A percentile compares a stretch with the other conserved stretches of the same genome.
phyloP scores from a whole-genome alignment of 1,140 invertebrate species.

The Planococcus citri region DNA sequence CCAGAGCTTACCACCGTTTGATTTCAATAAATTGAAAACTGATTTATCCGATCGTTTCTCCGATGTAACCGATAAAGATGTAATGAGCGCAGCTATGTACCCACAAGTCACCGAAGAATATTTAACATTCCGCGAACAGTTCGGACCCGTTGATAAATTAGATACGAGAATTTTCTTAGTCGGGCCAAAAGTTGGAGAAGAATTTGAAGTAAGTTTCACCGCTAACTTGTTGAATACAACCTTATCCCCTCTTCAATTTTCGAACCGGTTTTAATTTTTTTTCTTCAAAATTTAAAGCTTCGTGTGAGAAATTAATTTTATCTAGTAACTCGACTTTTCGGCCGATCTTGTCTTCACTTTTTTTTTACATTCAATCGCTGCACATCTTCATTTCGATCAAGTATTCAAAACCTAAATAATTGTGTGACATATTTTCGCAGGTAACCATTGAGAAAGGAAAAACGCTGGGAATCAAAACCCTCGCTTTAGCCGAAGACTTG shows the following conservation, averaged over 20 bases:
- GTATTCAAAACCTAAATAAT: neutral
- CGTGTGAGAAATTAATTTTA: no score
- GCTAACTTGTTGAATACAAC: no score
- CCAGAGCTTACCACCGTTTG: constrained; percentile 61
- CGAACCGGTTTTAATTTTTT: no score
- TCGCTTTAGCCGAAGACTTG: constrained; percentile 88
- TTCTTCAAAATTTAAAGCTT: no score
- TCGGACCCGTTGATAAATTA: constrained; percentile 91
- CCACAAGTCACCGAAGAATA: constrained; percentile 91
- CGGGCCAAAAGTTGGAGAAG: constrained; percentile 94
- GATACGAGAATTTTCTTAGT: constrained; percentile 88
- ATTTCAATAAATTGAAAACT: constrained; percentile 73
- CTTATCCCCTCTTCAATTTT: no score
- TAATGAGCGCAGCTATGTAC: constrained; percentile 94
- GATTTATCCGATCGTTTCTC: constrained; percentile 66
- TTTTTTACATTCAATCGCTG: no score
- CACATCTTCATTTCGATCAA: no score
- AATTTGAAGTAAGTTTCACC: constrained; percentile 69
- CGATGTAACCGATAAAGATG: constrained; percentile 64
- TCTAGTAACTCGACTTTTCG: no score
- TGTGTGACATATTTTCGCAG: constrained; percentile 33
- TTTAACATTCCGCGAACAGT: constrained; percentile 72
- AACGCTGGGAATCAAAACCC: constrained; percentile 83
- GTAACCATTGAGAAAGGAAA: constrained; percentile 89
- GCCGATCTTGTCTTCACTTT: no score